Conservation (phyloP, 2,113 vertebrate species). For the Vulpes vulpes region DNA sequence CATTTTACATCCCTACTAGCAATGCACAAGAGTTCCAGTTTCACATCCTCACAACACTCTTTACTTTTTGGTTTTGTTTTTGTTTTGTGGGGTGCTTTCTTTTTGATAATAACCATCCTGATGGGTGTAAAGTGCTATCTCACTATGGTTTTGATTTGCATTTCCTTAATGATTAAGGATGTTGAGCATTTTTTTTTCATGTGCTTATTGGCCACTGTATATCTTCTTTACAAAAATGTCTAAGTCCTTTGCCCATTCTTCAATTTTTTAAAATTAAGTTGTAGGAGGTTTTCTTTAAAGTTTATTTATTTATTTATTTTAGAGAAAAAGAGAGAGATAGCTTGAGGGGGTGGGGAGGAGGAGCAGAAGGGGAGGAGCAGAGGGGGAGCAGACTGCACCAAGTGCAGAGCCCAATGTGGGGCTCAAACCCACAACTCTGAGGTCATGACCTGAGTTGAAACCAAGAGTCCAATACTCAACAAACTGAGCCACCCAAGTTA, state of each 20-base stretch:
- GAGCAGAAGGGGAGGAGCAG: too few species aligned
- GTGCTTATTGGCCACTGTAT: neutral
- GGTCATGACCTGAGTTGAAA: neutral
- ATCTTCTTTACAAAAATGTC: neutral
- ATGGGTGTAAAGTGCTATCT: neutral
- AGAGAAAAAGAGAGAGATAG: neutral
- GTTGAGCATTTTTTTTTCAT: neutral
- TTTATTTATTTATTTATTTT: neutral
- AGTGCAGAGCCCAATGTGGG: neutral
- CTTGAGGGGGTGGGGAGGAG: neutral
- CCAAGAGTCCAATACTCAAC: neutral
- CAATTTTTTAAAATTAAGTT: neutral
- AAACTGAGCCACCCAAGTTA: neutral
- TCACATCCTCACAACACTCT: neutral
- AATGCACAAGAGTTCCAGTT: neutral
- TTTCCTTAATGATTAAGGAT: neutral
- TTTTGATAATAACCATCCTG: neutral
- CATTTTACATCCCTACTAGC: neutral
- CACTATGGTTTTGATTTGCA: neutral
- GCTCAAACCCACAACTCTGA: neutral
- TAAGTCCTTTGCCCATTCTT: neutral
- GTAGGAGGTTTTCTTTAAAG: neutral
- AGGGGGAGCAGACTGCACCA: neutral
- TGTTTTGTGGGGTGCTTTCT: neutral
- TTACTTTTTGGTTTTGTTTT: neutral